These are phyloP conservation scores for Streptopelia turtur DNA, from an alignment of 2,797 vertebrate species.

Conservation along the genomic window DNA sequence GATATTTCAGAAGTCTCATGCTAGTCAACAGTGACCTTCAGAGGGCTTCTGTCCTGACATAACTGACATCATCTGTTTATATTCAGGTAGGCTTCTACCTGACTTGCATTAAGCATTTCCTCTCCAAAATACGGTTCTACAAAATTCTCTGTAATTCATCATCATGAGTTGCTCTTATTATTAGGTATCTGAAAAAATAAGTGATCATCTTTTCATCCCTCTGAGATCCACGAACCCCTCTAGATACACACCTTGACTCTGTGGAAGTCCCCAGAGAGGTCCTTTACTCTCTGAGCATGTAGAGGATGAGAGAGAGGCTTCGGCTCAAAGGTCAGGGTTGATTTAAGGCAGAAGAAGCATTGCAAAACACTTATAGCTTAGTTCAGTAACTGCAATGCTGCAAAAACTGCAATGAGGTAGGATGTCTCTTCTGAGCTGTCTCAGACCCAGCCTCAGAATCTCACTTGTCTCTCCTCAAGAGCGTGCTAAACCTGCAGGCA, in stretches of 20 bases:
- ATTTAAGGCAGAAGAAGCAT: background rate
- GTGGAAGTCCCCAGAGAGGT: background rate
- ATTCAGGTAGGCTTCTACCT: background rate
- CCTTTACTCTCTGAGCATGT: background rate
- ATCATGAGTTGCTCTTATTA: background rate
- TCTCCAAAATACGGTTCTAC: background rate
- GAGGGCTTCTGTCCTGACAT: background rate
- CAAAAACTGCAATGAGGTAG: rapidly evolving
- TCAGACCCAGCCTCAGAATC: background rate
- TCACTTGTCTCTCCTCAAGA: background rate
- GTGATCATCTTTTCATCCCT: background rate
- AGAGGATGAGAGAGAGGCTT: background rate
- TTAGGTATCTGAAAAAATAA: background rate
- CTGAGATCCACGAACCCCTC: background rate
- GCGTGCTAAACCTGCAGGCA: background rate
- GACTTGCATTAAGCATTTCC: background rate
- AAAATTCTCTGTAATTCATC: background rate
- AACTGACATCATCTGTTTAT: background rate
- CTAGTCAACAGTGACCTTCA: background rate
- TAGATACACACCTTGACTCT: background rate
- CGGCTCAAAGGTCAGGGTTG: background rate
- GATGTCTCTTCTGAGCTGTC: background rate
- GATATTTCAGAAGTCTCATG: background rate
- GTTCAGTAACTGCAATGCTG: background rate
- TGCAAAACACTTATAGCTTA: background rate